Conservation (phyloP, 1,140 invertebrate species). For the Cotesia chilonis region DNA sequence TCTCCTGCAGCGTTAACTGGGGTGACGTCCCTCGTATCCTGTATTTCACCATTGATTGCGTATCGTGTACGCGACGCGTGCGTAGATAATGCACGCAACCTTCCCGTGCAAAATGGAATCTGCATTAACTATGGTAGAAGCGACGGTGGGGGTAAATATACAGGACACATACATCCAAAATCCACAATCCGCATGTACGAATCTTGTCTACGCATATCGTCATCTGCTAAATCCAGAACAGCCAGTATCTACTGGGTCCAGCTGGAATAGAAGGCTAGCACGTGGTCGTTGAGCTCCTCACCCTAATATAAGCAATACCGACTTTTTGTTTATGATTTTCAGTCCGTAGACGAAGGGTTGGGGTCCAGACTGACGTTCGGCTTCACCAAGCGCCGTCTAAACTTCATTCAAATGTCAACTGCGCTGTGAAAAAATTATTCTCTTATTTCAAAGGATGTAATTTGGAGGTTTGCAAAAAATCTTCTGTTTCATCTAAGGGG, state of each 20-base stretch:
- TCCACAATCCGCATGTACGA: no score
- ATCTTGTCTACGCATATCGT: neutral
- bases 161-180: no score
- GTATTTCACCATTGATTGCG: conserved; percentile 56
- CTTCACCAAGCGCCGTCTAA: no score
- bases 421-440: no score
- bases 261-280: conserved; percentile 13
- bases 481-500: no score
- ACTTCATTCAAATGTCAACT: no score
- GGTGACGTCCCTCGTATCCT: conserved; percentile 36
- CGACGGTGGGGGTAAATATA: neutral
- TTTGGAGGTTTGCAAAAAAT: no score
- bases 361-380: no score
- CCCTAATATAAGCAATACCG: neutral
- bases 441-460: no score
- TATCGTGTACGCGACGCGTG: conserved; percentile 48
- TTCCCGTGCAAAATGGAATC: conserved; percentile 23
- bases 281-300: neutral
- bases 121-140: neutral
- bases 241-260: conserved; percentile 19
- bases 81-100: conserved; percentile 48
- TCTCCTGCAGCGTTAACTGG: conserved; percentile 21
- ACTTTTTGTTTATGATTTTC: no score
- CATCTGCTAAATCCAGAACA: conserved; percentile 2
- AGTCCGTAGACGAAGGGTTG: neutral